These are phyloP conservation scores for Chondrosia reniformis DNA, from an alignment of 37 sponge, comb jelly and placozoan genomes.

Conservation along the genomic window DNA sequence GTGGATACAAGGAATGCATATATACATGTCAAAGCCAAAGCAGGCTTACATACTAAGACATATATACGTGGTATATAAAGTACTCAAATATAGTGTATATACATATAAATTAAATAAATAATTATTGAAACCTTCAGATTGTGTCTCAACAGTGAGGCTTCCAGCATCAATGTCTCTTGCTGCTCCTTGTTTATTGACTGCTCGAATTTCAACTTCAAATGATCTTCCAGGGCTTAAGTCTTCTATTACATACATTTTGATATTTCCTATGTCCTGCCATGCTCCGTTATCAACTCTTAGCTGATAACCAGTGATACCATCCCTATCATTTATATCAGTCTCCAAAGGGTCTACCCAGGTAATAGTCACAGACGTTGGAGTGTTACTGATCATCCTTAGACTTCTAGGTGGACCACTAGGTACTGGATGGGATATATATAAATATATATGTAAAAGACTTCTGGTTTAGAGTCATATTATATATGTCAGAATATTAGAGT, in stretches of 20 bases:
- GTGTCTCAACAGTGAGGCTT: not conserved
- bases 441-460: no score
- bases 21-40: no score
- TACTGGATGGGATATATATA: no score
- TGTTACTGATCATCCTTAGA: not conserved
- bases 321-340: conserved; percentile 2
- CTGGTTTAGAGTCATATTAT: no score
- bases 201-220: not conserved
- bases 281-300: not conserved
- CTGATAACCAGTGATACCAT: conserved; percentile 8
- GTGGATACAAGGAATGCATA: no score
- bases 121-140: no score
- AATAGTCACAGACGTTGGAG: conserved; percentile 1
- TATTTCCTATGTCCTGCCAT: no score
- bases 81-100: no score
- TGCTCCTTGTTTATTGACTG: conserved; percentile 3
- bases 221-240: not conserved
- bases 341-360: conserved; percentile 13
- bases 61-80: no score
- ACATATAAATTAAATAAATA: no score
- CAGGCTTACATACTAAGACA: no score
- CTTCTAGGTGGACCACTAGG: conserved; percentile 16
- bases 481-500: no score
- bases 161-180: conserved; percentile 7
- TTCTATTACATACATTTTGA: not conserved